Evolutionary conservation across 2,797 vertebrate species (phyloP).

Genomic region (Chromobotia macracanthus): DNA sequence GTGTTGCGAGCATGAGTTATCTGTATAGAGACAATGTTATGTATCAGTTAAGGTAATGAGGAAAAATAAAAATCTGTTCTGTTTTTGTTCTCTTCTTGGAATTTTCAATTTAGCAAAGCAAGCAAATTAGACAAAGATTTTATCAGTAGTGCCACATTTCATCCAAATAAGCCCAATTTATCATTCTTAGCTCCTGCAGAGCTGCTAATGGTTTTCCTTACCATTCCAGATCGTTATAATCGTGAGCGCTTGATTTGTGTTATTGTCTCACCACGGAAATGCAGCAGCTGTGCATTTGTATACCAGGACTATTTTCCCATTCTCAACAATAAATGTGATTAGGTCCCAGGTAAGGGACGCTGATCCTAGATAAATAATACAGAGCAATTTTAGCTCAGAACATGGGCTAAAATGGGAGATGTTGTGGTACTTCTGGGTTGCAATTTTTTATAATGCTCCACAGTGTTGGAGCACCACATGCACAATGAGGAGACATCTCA

Average conservation of each 20-base stretch:
- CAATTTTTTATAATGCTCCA: constrained; percentile 46
- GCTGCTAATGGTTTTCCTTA: constrained; percentile 18
- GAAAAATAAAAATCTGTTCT: neutral
- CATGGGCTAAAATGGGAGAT: no score
- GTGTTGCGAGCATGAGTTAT: neutral
- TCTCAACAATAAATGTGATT: no score
- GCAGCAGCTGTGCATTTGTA: constrained; percentile 19
- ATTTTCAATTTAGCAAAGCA: neutral
- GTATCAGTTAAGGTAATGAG: neutral
- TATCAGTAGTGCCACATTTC: constrained; percentile 14
- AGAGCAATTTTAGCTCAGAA: constrained; percentile 2
- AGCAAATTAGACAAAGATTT: constrained; percentile 18
- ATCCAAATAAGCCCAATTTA: constrained; percentile 19
- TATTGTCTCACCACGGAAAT: constrained; percentile 53
- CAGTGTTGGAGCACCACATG: constrained; percentile 42
- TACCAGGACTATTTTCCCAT: neutral
- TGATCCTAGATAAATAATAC: neutral
- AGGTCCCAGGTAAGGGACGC: constrained; percentile 14
- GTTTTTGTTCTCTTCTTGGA: neutral
- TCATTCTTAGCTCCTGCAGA: constrained; percentile 34
- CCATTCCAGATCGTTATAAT: constrained; percentile 20
- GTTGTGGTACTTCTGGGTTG: constrained; percentile 19
- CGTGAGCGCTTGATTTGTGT: constrained; percentile 60
- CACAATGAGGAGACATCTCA: constrained; percentile 58
- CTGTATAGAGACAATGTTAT: neutral